Evolutionary conservation across 2,888 invertebrate genomes (phyloP).

Genomic region (Agrilus biguttatus): DNA sequence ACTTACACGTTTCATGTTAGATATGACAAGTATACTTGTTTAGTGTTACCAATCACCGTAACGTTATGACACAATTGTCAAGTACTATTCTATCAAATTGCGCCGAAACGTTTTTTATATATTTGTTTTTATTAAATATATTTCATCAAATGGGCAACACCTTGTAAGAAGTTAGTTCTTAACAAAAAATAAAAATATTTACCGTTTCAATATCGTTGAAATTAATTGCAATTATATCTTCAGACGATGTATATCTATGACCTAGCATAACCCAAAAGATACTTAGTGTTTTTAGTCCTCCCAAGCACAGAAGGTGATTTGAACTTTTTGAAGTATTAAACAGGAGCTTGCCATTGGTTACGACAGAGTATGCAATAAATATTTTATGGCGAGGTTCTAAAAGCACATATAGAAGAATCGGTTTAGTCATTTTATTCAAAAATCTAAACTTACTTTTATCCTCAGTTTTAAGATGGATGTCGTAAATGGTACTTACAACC

Average conservation of each 20-base stretch:
- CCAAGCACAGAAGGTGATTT: slow-evolving; percentile 24
- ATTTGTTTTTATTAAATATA: too few relatives aligned
- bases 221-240: slow-evolving; percentile 6
- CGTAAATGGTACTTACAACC: slow-evolving; percentile 8
- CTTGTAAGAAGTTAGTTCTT: too few relatives aligned
- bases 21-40: too few relatives aligned
- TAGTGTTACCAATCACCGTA: too few relatives aligned
- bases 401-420: slow-evolving; percentile 1
- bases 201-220: slow-evolving; percentile 7
- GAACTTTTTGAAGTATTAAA: slow-evolving; percentile 18
- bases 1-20: too few relatives aligned
- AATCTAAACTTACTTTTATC: slow-evolving; percentile 2
- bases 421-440: neutral
- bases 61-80: too few relatives aligned
- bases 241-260: slow-evolving; percentile 21
- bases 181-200: too few relatives aligned
- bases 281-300: slow-evolving; percentile 30
- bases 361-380: slow-evolving; percentile 23
- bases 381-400: slow-evolving; percentile 5
- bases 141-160: too few relatives aligned
- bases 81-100: too few relatives aligned
- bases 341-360: slow-evolving; percentile 27
- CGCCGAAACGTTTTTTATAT: too few relatives aligned
- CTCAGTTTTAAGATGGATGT: slow-evolving; percentile 8
- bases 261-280: slow-evolving; percentile 33